These are phyloP conservation scores for Pterostichus madidus DNA, from an alignment of 2,888 invertebrate species.

Conservation along the genomic window DNA sequence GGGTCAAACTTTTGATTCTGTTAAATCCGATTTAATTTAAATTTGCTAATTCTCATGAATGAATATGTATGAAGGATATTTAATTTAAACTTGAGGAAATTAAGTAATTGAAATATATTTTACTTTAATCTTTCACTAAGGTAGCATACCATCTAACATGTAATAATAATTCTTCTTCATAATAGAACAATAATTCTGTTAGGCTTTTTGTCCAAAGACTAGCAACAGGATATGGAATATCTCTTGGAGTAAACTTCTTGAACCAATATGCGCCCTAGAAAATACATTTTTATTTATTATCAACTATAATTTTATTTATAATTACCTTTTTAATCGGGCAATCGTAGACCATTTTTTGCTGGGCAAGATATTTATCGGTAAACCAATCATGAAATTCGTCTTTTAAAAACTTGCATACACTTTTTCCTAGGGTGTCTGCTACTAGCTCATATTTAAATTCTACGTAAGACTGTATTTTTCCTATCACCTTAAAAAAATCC, in stretches of 20 bases:
- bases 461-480: constrained; percentile 13
- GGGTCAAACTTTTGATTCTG: constrained; percentile 35
- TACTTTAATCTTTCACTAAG: constrained; percentile 30
- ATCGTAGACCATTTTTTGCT: constrained; percentile 2
- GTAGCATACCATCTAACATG: constrained; percentile 53
- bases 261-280: constrained; percentile 35
- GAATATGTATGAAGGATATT: constrained; percentile 16
- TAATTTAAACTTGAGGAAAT: too few relatives aligned
- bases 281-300: neutral
- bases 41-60: constrained; percentile 12
- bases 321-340: constrained; percentile 51
- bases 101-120: neutral
- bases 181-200: constrained; percentile 33
- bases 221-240: constrained; percentile 12
- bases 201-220: constrained; percentile 32
- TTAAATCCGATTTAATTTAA: constrained; percentile 43
- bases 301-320: neutral
- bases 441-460: constrained; percentile 35
- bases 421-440: constrained; percentile 22
- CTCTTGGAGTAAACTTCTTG: constrained; percentile 6
- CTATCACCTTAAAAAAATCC: constrained; percentile 20
- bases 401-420: constrained; percentile 39
- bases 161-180: constrained; percentile 36
- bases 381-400: constrained; percentile 57
- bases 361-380: constrained; percentile 14